These are phyloP conservation scores for Drosophila lacertosa DNA, from an alignment of 1,140 invertebrate genomes.

Conservation along the genomic window DNA sequence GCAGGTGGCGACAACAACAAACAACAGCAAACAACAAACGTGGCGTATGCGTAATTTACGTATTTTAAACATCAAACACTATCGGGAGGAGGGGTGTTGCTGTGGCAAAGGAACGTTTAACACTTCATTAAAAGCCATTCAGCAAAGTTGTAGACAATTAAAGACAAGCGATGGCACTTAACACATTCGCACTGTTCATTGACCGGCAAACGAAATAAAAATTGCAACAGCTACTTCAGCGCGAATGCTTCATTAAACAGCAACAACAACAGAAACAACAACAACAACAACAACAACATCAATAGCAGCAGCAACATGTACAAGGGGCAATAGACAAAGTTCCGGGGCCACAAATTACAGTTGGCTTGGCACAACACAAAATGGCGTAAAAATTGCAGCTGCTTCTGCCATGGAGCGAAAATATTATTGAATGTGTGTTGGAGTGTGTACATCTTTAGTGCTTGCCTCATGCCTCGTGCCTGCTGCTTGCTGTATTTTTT, in stretches of 20 bases:
- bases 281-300: slow-evolving; percentile 36
- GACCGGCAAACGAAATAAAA: slow-evolving; percentile 80
- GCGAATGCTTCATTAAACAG: slow-evolving; percentile 78
- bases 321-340: slow-evolving; percentile 74
- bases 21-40: not conserved
- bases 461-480: slow-evolving; percentile 19
- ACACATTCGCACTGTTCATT: slow-evolving; percentile 80
- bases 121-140: slow-evolving; percentile 77
- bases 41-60: slow-evolving; percentile 19
- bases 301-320: slow-evolving; percentile 7
- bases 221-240: slow-evolving; percentile 77
- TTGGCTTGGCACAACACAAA: slow-evolving; percentile 72
- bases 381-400: slow-evolving; percentile 81
- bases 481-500: slow-evolving; percentile 69
- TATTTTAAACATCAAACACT: slow-evolving; percentile 12
- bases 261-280: slow-evolving; percentile 25
- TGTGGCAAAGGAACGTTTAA: slow-evolving; percentile 39
- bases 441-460: slow-evolving; percentile 24
- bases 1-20: not conserved
- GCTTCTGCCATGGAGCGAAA: slow-evolving; percentile 59
- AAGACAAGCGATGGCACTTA: slow-evolving; percentile 69
- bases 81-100: not conserved
- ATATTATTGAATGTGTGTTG: slow-evolving; percentile 73
- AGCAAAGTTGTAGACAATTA: slow-evolving; percentile 77
- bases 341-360: slow-evolving; percentile 77